phyloP scores from a whole-genome alignment of 2,888 invertebrate species.

The Pandemis cinnamomeana region DNA sequence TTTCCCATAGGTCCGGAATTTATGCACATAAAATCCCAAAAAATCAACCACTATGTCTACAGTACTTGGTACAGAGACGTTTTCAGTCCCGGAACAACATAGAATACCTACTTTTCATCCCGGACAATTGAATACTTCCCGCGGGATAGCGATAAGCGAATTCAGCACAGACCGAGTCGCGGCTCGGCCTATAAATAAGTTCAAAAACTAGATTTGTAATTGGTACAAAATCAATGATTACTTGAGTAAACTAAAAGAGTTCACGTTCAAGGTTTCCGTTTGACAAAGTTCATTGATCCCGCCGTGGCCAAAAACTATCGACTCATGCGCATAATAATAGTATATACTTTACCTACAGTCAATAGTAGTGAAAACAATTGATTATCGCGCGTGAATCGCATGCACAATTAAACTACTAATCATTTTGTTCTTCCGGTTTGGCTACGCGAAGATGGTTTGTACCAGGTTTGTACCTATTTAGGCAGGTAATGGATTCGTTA shows the following conservation, averaged over 20 bases:
- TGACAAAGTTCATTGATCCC: neutral
- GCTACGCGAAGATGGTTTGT: neutral
- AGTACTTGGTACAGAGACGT: too few relatives aligned
- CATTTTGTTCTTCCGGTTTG: slow-evolving; percentile 18
- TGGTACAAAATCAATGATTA: neutral
- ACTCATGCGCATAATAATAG: slow-evolving; percentile 1
- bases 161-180: too few relatives aligned
- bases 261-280: slow-evolving; percentile 8
- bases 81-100: too few relatives aligned
- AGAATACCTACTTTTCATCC: too few relatives aligned
- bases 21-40: too few relatives aligned
- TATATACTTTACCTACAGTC: neutral
- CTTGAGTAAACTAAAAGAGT: neutral
- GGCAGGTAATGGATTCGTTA: neutral
- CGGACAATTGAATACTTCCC: too few relatives aligned
- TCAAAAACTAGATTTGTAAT: too few relatives aligned
- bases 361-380: slow-evolving; percentile 1
- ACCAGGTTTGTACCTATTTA: neutral
- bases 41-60: too few relatives aligned
- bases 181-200: too few relatives aligned
- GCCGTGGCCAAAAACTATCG: slow-evolving; percentile 5
- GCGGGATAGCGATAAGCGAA: too few relatives aligned
- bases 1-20: too few relatives aligned
- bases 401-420: slow-evolving; percentile 21
- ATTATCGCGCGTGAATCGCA: neutral